Base-by-base conservation (phyloP, 2,113 vertebrate genomes). In the Dendropsophus ebraccatus region DNA sequence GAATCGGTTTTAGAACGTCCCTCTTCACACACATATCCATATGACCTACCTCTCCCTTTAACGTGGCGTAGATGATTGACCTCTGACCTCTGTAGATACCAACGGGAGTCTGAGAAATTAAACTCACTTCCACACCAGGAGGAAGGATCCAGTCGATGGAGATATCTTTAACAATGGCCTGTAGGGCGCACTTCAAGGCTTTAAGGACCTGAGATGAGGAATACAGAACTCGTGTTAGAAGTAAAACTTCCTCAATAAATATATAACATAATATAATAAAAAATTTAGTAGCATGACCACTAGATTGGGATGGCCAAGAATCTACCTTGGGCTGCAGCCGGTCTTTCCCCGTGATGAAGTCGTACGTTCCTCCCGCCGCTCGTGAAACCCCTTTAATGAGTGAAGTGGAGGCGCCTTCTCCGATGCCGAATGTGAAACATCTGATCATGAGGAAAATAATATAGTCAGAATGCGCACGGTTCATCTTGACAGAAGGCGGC, bases 321-420 rank as follows among this genome's bases (percentile, higher is more conserved):
- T n/a, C 92, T 87, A 97, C 96, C 92, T 97, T 97, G 45, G 91
- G 82, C 87, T 96, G 95, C 93, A 97, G 93, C 7, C 95, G 92
- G 54, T 96, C 94, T 10, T 89, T 86, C 41, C 92, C 94, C 17
- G 91, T 94, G 89, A 97, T 95, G 88, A 97, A 97, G 88, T 97
- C 94, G 45, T 92, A 90, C 0, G 92, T 92, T 45, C 96, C 96
- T 49, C 90, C 88, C 21, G 92, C 92, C 21, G 91, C 94, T 2
- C 90, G 90, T 49, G 96, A 94, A 84, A 96, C 89, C 69, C 94
- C 93, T 89, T 86, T 86, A 79, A 86, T 79, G 50, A 97, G 94
- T 76, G 94, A 93, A 23, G 94, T 94, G 84, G 96, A 96, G 80
- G 94, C 94, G 10, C 96, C 95, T 92, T 95, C 92, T 5, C 96